These are phyloP conservation scores for Talpa occidentalis DNA, from an alignment of 2,113 vertebrate species.

Conservation along the genomic window DNA sequence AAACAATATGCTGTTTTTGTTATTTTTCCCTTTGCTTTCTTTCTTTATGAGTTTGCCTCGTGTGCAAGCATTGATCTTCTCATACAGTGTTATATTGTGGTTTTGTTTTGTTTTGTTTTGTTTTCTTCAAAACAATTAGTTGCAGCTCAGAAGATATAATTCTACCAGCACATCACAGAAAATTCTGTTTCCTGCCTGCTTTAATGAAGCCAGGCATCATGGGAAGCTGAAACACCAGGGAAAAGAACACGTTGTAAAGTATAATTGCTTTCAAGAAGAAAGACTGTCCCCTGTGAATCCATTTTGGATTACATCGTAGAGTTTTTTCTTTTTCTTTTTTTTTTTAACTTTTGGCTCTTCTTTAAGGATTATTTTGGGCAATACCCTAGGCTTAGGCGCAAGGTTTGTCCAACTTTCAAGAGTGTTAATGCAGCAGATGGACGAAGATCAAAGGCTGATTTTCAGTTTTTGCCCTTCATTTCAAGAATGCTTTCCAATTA, in stretches of 20 bases:
- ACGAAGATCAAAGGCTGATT: neutral
- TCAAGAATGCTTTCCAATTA: neutral
- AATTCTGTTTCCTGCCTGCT: slow-evolving; percentile 63
- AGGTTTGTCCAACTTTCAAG: neutral
- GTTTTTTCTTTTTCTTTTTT: slow-evolving; percentile 28
- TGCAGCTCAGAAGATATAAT: slow-evolving; percentile 69
- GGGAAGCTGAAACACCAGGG: slow-evolving; percentile 73
- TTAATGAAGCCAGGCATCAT: slow-evolving; percentile 77
- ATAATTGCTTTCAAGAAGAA: slow-evolving; percentile 78
- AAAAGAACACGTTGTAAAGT: slow-evolving; percentile 77
- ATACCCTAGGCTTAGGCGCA: neutral
- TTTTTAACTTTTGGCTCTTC: neutral
- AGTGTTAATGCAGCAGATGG: neutral
- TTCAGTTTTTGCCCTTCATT: slow-evolving; percentile 38
- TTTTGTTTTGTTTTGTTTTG: neutral
- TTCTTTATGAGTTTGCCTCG: slow-evolving; percentile 26
- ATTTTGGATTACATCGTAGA: slow-evolving; percentile 65
- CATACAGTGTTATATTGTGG: slow-evolving; percentile 12
- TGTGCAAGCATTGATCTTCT: slow-evolving; percentile 62
- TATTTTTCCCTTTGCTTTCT: slow-evolving; percentile 50
- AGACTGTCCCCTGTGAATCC: slow-evolving; percentile 69
- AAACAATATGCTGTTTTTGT: slow-evolving; percentile 35
- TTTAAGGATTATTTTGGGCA: neutral
- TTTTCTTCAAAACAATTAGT: slow-evolving; percentile 77
- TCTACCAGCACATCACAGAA: slow-evolving; percentile 63